Evolutionary conservation across 2,888 invertebrate genomes (phyloP), one percentile per base, ranked within the genome.

Genomic region (Heliconius sara): DNA sequence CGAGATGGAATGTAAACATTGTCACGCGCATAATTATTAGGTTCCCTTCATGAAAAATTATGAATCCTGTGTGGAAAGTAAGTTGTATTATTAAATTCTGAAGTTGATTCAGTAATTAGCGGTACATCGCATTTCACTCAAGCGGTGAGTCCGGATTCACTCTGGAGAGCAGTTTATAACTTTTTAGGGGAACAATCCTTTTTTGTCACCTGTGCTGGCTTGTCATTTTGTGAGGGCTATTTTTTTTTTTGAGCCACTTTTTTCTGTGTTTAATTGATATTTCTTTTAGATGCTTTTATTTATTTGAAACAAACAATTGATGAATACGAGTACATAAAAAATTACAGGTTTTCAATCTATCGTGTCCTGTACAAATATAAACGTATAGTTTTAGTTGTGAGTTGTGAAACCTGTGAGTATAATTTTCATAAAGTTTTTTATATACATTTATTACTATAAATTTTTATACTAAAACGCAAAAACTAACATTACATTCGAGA

Each of bases 1-100:
- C 22, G 39, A 27, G 39, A 60, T 67, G 75, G 72, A 79, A 78
- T 43, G 77, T 71, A 81, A 80, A 81, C 80, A 80, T 76, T 80
- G 81, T 80, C 83, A 81, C 77, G 79, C 77, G 76, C 77, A 80
- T 65, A 70, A 81, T 75, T 74, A 80, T 81, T 77, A 72, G 77
- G 67, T 43, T 77, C 83, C 86, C 84, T 87, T 91, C 91, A 92
- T 93, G 92, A 94, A 93, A 93, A 93, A 93, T 94, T 91, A 93
- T 92, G 90, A 89, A 89, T 90, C 88, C 88, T 84, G 82, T 84
- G 87, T 86, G 92, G 88, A 91, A 92, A 89, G 87, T 86, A 94
- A 95, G 89, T 95, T 94, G 92, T 89, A 90, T 95, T 93, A 94
- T 95, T 95, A 95, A 95, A 95, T 95, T 94, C 93, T 92, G 91